Percentiles rank a stretch among this genome's conserved stretches.
Evolutionary conservation across 2,797 vertebrate species (phyloP).

Genomic region (Ambastaia sidthimunki): DNA sequence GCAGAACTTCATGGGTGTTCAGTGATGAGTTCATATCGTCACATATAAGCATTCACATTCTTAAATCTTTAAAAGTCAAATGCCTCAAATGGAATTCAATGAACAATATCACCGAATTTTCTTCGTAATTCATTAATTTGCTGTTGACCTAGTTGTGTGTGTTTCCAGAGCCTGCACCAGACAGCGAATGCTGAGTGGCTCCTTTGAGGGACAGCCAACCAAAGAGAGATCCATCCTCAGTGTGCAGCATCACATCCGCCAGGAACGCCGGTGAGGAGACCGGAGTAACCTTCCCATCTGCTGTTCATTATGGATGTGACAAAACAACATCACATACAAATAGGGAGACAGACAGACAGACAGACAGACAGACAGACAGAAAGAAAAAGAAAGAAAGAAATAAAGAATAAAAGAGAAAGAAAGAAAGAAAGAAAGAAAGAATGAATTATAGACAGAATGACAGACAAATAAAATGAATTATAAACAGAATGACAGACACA

Average conservation of each 20-base stretch:
- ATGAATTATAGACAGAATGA: too few relatives aligned
- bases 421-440: too few relatives aligned
- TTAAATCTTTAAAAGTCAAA: not conserved
- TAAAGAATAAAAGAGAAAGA: too few relatives aligned
- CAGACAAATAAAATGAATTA: not conserved
- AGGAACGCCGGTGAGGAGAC: constrained; percentile 90
- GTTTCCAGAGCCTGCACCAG: constrained; percentile 88
- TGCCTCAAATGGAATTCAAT: not conserved
- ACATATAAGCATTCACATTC: not conserved
- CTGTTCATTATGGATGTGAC: constrained; percentile 4
- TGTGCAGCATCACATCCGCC: constrained; percentile 97
- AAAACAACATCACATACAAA: not conserved
- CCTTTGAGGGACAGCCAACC: constrained; percentile 94
- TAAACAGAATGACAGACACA: not conserved
- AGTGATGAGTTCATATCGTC: not conserved
- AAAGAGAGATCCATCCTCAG: constrained; percentile 99
- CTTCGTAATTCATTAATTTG: not conserved
- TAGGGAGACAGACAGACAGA: not conserved
- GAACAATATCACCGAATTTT: not conserved
- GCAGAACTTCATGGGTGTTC: not conserved
- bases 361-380: not conserved
- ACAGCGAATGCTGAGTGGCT: constrained; percentile 96
- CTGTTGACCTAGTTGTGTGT: constrained; percentile 14
- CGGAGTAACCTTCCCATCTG: not conserved
- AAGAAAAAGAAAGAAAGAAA: too few relatives aligned